These are phyloP conservation scores for Synergus itoensis DNA, from an alignment of 2,888 invertebrate genomes.

Conservation along the genomic window DNA sequence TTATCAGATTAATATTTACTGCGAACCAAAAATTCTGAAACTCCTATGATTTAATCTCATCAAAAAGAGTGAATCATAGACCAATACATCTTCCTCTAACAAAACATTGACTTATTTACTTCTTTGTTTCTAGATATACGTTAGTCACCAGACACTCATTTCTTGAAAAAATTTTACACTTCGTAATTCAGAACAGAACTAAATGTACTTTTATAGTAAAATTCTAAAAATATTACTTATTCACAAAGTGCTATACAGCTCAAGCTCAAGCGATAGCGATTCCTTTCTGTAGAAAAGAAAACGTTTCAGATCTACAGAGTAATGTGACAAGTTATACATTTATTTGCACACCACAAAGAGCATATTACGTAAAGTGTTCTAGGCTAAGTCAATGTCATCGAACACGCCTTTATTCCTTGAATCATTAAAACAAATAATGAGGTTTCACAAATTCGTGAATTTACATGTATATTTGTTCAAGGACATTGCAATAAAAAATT, in stretches of 20 bases:
- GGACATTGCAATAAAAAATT: background rate
- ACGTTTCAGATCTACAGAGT: background rate
- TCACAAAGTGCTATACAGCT: background rate
- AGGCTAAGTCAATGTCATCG: slow-evolving; percentile 18
- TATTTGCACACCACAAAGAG: background rate
- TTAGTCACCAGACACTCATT: background rate
- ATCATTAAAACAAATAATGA: background rate
- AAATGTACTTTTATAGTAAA: background rate
- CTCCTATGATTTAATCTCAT: background rate
- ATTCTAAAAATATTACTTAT: slow-evolving; percentile 1
- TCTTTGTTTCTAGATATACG: background rate
- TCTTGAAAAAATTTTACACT: background rate
- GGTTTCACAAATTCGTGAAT: background rate
- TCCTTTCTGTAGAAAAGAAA: background rate
- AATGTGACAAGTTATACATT: background rate
- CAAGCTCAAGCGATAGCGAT: too few species aligned
- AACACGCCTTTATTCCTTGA: slow-evolving; percentile 23
- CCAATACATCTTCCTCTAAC: background rate
- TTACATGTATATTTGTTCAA: background rate
- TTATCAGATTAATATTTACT: background rate
- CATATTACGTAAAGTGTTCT: slow-evolving; percentile 9
- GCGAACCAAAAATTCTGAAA: background rate
- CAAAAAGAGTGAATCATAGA: background rate
- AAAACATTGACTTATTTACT: background rate
- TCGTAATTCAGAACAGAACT: background rate